A percentile compares a stretch with the other conserved stretches of the same genome.
phyloP scores from a whole-genome alignment of 1,140 invertebrate genomes.

The Drosophila kikkawai region DNA sequence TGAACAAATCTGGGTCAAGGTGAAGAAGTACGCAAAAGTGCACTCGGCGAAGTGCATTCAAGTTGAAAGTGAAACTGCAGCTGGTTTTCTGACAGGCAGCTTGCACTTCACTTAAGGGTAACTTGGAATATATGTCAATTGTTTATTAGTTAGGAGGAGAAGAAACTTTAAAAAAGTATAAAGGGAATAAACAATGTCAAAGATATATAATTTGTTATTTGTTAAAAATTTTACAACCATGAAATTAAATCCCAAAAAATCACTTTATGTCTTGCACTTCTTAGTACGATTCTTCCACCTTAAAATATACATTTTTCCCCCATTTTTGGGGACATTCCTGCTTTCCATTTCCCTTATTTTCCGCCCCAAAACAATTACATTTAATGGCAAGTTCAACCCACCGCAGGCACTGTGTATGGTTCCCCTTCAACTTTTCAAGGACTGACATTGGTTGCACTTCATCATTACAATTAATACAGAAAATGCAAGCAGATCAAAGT shows the following conservation, averaged over 20 bases:
- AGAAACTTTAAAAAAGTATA: neutral
- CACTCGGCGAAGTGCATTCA: conserved; percentile 35
- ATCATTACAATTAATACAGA: conserved; percentile 78
- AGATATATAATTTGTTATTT: neutral
- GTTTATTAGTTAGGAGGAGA: conserved; percentile 5
- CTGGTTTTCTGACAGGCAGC: conserved; percentile 19
- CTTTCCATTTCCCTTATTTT: neutral
- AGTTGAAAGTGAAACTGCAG: conserved; percentile 32
- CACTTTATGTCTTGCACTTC: rapidly evolving
- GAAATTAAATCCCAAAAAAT: too few species aligned
- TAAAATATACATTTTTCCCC: too few species aligned
- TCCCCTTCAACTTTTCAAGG: conserved; percentile 3
- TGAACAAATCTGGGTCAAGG: conserved; percentile 72
- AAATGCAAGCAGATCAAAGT: conserved; percentile 78
- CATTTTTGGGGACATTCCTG: neutral
- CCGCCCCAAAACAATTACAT: conserved; percentile 46
- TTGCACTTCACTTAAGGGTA: conserved; percentile 3
- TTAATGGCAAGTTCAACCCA: conserved; percentile 47
- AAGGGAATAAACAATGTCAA: neutral
- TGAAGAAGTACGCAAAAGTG: conserved; percentile 45
- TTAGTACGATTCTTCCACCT: too few species aligned
- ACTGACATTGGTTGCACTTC: conserved; percentile 59
- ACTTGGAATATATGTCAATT: conserved; percentile 52
- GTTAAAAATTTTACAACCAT: neutral
- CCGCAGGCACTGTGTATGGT: neutral